phyloP scores from a whole-genome alignment of 2,888 invertebrate genomes.

The Stenichneumon culpator region DNA sequence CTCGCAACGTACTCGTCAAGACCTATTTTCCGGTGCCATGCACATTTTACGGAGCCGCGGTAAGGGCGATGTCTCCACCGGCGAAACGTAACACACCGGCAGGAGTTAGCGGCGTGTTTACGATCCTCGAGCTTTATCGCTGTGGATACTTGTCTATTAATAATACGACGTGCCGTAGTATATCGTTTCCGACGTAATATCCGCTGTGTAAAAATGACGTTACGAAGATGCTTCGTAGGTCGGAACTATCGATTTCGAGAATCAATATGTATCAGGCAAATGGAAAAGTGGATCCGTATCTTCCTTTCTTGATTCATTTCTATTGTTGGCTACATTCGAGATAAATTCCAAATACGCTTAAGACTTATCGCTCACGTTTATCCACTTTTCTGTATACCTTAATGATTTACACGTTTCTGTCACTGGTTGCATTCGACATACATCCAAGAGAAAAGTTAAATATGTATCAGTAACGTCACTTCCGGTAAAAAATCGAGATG shows the following conservation, averaged over 20 bases:
- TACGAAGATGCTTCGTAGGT: neutral
- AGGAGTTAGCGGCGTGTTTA: conserved; percentile 22
- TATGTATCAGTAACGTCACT: too few relatives aligned
- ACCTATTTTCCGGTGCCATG: conserved; percentile 53
- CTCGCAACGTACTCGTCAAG: conserved; percentile 41
- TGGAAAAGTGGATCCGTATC: neutral
- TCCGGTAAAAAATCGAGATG: too few relatives aligned
- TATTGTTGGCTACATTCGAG: neutral
- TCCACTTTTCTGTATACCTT: too few relatives aligned
- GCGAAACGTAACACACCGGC: conserved; percentile 22
- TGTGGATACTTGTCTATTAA: conserved; percentile 5
- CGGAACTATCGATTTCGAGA: neutral
- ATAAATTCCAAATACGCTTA: neutral
- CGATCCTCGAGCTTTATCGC: conserved; percentile 24
- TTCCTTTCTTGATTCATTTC: neutral
- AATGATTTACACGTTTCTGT: too few relatives aligned
- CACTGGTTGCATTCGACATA: too few relatives aligned
- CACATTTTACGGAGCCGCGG: conserved; percentile 52
- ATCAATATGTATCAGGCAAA: neutral
- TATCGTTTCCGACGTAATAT: neutral
- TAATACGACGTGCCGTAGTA: conserved; percentile 1
- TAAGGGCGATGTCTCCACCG: conserved; percentile 46
- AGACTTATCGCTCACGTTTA: neutral
- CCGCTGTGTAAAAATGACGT: neutral
- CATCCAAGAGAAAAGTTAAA: too few relatives aligned